These are phyloP conservation scores for Temnothorax ravouxi DNA, from an alignment of 2,888 invertebrate species.

Conservation along the genomic window DNA sequence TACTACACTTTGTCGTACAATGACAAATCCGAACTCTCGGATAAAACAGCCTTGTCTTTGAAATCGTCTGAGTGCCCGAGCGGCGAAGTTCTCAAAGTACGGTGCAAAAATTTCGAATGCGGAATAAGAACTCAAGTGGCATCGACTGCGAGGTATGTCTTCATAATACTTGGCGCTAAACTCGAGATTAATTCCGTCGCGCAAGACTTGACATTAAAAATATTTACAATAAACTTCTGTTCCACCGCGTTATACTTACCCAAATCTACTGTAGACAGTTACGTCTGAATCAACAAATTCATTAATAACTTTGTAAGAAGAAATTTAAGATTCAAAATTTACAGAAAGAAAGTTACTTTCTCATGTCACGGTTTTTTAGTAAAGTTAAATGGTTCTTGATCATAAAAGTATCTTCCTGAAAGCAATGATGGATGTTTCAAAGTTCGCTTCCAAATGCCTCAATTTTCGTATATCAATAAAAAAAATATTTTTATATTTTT, in stretches of 20 bases:
- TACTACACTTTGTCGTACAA: constrained; percentile 89
- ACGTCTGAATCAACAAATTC: not conserved
- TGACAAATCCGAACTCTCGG: constrained; percentile 84
- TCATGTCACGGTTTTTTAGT: not conserved
- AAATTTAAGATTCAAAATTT: not conserved
- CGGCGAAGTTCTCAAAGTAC: constrained; percentile 90
- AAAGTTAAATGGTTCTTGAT: not conserved
- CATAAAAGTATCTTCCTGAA: not conserved
- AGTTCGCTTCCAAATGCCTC: not conserved
- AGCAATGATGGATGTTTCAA: not conserved
- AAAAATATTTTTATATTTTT: not conserved
- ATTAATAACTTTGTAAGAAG: not conserved
- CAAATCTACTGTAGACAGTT: not conserved
- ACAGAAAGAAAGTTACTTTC: not conserved
- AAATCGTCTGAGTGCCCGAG: constrained; percentile 89
- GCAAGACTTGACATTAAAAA: not conserved
- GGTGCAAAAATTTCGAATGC: constrained; percentile 91
- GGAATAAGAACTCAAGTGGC: constrained; percentile 90
- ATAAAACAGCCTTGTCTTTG: constrained; percentile 90
- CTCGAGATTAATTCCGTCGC: not conserved
- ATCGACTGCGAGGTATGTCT: constrained; percentile 89
- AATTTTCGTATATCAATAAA: not conserved
- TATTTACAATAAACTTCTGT: not conserved
- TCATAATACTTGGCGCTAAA: not conserved
- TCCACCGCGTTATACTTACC: not conserved